Percentiles rank a stretch among this genome's conserved stretches.
Conservation (phyloP, 2,113 vertebrate genomes). For the Percopsis transmontana region DNA sequence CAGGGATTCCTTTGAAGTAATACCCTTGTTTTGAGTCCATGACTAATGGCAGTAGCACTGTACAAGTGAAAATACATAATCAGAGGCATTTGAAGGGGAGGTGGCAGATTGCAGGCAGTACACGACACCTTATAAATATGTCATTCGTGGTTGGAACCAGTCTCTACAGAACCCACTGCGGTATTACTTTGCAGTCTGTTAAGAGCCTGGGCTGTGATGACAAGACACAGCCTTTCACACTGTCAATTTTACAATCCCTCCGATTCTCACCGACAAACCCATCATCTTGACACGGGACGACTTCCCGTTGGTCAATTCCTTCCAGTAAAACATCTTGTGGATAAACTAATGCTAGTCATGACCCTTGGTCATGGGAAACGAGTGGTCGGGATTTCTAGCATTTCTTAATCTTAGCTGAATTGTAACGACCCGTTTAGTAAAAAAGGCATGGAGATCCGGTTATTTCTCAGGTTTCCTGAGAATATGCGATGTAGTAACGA, state of each 20-base stretch:
- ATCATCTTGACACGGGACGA: not conserved
- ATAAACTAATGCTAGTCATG: constrained; percentile 24
- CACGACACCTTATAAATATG: constrained; percentile 64
- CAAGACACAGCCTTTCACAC: constrained; percentile 36
- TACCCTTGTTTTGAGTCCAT: constrained; percentile 74
- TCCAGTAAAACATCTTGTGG: constrained; percentile 31
- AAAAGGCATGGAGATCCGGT: constrained; percentile 73
- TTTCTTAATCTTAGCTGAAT: constrained; percentile 47
- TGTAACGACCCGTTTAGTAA: constrained; percentile 70
- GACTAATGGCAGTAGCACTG: constrained; percentile 76
- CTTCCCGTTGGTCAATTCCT: constrained; percentile 17
- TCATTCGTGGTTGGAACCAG: constrained; percentile 62
- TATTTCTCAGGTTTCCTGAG: constrained; percentile 78
- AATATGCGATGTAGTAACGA: constrained; percentile 66
- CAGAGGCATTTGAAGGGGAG: constrained; percentile 59
- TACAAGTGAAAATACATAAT: constrained; percentile 68
- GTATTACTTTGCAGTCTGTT: constrained; percentile 42
- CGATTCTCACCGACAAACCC: not conserved
- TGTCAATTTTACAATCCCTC: constrained; percentile 28
- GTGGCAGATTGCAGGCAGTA: constrained; percentile 72
- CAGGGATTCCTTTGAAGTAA: constrained; percentile 74
- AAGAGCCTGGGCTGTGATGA: constrained; percentile 20
- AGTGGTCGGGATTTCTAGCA: constrained; percentile 35
- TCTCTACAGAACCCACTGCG: constrained; percentile 51
- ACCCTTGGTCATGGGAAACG: constrained; percentile 31